phyloP scores from a whole-genome alignment of 2,888 invertebrate species.

The Eretmocerus hayati region DNA sequence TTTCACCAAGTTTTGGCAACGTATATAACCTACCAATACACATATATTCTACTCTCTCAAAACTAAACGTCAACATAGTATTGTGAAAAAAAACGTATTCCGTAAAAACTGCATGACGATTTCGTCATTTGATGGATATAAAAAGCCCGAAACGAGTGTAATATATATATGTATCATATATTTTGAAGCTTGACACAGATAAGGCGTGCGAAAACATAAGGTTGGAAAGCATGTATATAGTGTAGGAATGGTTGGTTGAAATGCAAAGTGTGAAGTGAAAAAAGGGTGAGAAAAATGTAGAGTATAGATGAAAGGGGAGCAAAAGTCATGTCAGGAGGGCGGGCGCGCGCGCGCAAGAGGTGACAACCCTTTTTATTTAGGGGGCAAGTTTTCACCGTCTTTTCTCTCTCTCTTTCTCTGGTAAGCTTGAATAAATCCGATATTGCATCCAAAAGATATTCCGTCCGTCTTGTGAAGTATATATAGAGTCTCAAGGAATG shows the following conservation, averaged over 20 bases:
- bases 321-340: background rate
- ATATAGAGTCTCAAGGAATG: constrained; percentile 13
- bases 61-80: no score
- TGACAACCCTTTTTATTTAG: constrained; percentile 47
- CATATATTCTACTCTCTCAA: no score
- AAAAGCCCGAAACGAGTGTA: no score
- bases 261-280: background rate
- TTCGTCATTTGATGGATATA: no score
- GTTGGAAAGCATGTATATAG: constrained; percentile 6
- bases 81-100: no score
- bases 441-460: constrained; percentile 32
- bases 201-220: constrained; percentile 7
- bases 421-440: constrained; percentile 42
- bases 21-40: no score
- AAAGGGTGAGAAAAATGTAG: constrained; percentile 7
- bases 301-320: constrained; percentile 16
- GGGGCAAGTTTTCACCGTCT: constrained; percentile 37
- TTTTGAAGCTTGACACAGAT: constrained; percentile 13
- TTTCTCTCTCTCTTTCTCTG: no score
- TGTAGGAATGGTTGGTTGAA: constrained; percentile 1
- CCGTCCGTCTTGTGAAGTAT: constrained; percentile 7
- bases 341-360: constrained; percentile 22
- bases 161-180: constrained; percentile 4
- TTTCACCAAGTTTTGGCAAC: no score
- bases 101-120: no score